phyloP scores from a whole-genome alignment of 2,888 invertebrate species.

The Rugalucina vietnamica region DNA sequence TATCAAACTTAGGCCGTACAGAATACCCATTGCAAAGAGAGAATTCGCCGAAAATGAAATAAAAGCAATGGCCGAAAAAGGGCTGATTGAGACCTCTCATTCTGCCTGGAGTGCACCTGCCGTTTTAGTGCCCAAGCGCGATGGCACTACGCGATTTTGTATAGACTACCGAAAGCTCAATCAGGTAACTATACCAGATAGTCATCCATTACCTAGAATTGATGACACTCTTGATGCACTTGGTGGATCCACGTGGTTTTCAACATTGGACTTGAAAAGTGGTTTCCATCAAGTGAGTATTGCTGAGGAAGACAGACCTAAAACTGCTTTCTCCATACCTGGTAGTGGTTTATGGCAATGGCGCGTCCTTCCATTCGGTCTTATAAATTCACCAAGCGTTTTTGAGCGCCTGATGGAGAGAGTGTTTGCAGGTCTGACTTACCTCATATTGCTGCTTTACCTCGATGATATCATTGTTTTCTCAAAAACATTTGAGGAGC shows the following conservation, averaged over 20 bases:
- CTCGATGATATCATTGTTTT: too few relatives aligned
- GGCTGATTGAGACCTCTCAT: conserved; percentile 46
- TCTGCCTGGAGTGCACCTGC: conserved; percentile 51
- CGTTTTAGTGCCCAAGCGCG: conserved; percentile 33
- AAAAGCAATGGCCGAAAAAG: conserved; percentile 32
- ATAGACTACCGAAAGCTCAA: conserved; percentile 15
- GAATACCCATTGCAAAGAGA: conserved; percentile 46
- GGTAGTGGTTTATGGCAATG: too few relatives aligned
- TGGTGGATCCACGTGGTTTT: neutral
- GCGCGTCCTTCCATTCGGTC: too few relatives aligned
- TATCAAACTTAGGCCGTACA: conserved; percentile 34
- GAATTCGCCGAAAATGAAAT: conserved; percentile 43
- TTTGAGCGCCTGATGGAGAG: neutral
- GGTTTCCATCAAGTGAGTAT: conserved; percentile 25
- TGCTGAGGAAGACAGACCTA: conserved; percentile 13
- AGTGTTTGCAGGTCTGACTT: neutral
- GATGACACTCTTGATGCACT: conserved; percentile 8
- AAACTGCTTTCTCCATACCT: conserved; percentile 32
- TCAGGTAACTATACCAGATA: conserved; percentile 16
- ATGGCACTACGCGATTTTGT: neutral
- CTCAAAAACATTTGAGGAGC: too few relatives aligned
- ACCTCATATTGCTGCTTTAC: too few relatives aligned
- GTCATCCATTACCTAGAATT: conserved; percentile 20
- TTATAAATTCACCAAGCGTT: too few relatives aligned
- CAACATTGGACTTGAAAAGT: neutral